phyloP scores from a whole-genome alignment of 2,888 invertebrate species.

The Corythucha ciliata region DNA sequence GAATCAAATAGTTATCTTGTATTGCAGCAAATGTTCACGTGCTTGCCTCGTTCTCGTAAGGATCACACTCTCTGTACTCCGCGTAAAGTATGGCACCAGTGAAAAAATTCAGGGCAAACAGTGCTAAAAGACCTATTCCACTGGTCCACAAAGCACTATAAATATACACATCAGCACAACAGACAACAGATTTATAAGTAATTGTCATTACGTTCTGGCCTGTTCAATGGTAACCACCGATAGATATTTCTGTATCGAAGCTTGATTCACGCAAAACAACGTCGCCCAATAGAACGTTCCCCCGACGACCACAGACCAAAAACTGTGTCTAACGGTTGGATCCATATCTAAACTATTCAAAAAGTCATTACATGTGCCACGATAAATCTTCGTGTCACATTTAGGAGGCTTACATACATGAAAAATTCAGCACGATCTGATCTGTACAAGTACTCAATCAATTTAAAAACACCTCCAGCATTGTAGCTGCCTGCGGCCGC shows the following conservation, averaged over 20 bases:
- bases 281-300: slow-evolving; percentile 88
- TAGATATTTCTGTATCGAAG: slow-evolving; percentile 85
- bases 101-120: slow-evolving; percentile 77
- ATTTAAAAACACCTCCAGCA: slow-evolving; percentile 53
- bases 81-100: slow-evolving; percentile 78
- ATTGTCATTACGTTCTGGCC: slow-evolving; percentile 60
- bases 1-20: too few relatives aligned
- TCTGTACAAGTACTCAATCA: slow-evolving; percentile 56
- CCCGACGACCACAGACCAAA: slow-evolving; percentile 81
- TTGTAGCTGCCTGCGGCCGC: slow-evolving; percentile 50
- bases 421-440: slow-evolving; percentile 63
- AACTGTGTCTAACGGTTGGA: slow-evolving; percentile 76
- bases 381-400: too few relatives aligned
- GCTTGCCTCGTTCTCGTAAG: slow-evolving; percentile 51
- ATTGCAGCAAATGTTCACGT: background rate
- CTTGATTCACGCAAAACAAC: slow-evolving; percentile 88
- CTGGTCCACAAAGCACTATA: slow-evolving; percentile 66
- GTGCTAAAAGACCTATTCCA: slow-evolving; percentile 61
- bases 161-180: slow-evolving; percentile 21
- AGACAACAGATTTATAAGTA: too few relatives aligned
- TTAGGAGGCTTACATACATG: slow-evolving; percentile 59
- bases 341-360: slow-evolving; percentile 60
- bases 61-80: slow-evolving; percentile 77
- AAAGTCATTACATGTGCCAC: too few relatives aligned
- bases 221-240: slow-evolving; percentile 71